Conservation (phyloP, 2,888 invertebrate species). For the Chloroclysta siterata region DNA sequence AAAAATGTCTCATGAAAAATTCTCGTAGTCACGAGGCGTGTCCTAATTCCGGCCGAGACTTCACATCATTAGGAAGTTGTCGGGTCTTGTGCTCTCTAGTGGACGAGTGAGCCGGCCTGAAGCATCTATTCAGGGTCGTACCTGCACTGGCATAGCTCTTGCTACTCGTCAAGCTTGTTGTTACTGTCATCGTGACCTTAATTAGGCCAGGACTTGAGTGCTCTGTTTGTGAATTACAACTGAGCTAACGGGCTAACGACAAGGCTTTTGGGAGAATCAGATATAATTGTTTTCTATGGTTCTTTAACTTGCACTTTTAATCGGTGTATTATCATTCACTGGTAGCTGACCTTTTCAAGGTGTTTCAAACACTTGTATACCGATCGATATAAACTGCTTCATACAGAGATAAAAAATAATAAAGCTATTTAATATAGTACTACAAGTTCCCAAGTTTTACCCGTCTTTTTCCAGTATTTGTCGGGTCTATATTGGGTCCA, state of each 20-base stretch:
- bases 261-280: not conserved
- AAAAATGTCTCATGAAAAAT: slow-evolving; percentile 23
- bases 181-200: slow-evolving; percentile 31
- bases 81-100: slow-evolving; percentile 31
- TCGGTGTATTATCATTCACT: not conserved
- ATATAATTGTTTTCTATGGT: not conserved
- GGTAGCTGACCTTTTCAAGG: not conserved
- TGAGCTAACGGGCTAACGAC: slow-evolving; percentile 1
- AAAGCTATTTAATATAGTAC: not conserved
- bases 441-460: slow-evolving; percentile 5
- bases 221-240: slow-evolving; percentile 22
- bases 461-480: slow-evolving; percentile 22
- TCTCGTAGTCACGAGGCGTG: slow-evolving; percentile 30
- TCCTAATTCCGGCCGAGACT: slow-evolving; percentile 34
- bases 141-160: slow-evolving; percentile 32
- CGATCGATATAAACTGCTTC: not conserved
- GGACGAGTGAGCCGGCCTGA: slow-evolving; percentile 32
- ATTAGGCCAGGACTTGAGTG: slow-evolving; percentile 23
- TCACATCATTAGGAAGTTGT: slow-evolving; percentile 43
- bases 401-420: not conserved
- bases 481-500: slow-evolving; percentile 14
- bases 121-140: slow-evolving; percentile 38
- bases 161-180: slow-evolving; percentile 19
- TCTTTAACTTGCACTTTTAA: not conserved
- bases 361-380: not conserved